Evolutionary conservation across 2,888 invertebrate genomes (phyloP), one percentile per base, ranked within the genome.

Genomic region (Mongoloraphidia duomilia): DNA sequence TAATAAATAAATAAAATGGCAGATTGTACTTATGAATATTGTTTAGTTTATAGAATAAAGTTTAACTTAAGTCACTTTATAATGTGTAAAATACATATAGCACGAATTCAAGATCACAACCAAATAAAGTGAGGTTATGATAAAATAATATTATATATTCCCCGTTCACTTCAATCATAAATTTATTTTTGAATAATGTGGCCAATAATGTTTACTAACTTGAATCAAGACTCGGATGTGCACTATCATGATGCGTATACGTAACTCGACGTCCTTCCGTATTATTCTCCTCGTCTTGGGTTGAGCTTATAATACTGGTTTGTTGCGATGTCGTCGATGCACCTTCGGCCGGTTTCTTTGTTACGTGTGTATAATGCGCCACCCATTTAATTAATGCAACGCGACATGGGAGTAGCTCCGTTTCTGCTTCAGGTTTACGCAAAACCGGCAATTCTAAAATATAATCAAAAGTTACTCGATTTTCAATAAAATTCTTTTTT

Each of bases 341-440:
- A 68, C 69, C 53, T 67, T 71, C 39, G 66, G 68, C 65, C 50
- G 74, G 74, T 56, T 75, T 78, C 64, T 78, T 82, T 55, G 80
- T 76, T 56, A 85, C 82, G 62, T 90, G 88, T 2, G 85, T 84
- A 59, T 84, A 89, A 58, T 77, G 85, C 0, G 88, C 84, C 14
- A 93, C 75, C 93, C 93, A 94, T 66, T 89, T 88, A 54, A 94
- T 85, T 36, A 94, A 72, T 8, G 82, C 84, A 38, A 93, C 91
- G 56, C 91, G 79, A 61, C 89, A 92, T 41, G 76, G 62, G 12
- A 80, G 71, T 64, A 75, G 77, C 67, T 81, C 77, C 60, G 74
- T 80, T 63, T 85, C 77, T 56, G 80, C 66, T 58, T 82, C 80
- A 52, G 82, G 78, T 64, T 83, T 84, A 53, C 88, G 77, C 65